phyloP scores from a whole-genome alignment of 2,888 invertebrate genomes.

The Cetonia aurata region DNA sequence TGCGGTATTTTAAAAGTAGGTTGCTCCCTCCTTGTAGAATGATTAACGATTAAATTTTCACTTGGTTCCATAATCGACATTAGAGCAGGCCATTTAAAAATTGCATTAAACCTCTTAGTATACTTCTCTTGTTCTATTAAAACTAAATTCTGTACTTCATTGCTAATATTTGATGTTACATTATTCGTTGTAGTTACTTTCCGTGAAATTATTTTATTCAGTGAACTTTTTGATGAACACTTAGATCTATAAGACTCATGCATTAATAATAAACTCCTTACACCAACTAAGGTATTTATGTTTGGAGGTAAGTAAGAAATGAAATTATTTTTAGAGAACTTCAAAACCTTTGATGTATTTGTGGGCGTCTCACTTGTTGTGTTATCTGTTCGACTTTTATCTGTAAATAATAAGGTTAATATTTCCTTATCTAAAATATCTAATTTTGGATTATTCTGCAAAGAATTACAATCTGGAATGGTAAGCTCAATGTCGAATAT shows the following conservation, averaged over 20 bases:
- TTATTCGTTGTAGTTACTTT: neutral
- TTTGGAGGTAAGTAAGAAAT: slow-evolving; percentile 52
- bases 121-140: slow-evolving; percentile 40
- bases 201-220: neutral
- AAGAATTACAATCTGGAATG: slow-evolving; percentile 12
- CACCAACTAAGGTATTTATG: slow-evolving; percentile 52
- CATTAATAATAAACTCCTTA: slow-evolving; percentile 54
- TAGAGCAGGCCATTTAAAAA: slow-evolving; percentile 51
- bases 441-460: slow-evolving; percentile 29
- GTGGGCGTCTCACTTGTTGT: too few relatives aligned
- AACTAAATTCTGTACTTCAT: neutral
- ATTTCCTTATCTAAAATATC: slow-evolving; percentile 43
- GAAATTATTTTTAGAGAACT: neutral
- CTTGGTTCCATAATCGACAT: slow-evolving; percentile 43
- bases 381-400: neutral
- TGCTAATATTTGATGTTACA: too few relatives aligned
- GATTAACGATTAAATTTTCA: slow-evolving; percentile 28
- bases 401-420: slow-evolving; percentile 28
- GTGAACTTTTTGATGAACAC: neutral
- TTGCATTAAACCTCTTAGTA: slow-evolving; percentile 40
- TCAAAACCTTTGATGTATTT: neutral
- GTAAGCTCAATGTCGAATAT: slow-evolving; percentile 33
- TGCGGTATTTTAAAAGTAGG: neutral
- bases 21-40: neutral
- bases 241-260: slow-evolving; percentile 48